Base-by-base conservation (phyloP, 2,797 vertebrate species). In the Glyptemys insculpta region DNA sequence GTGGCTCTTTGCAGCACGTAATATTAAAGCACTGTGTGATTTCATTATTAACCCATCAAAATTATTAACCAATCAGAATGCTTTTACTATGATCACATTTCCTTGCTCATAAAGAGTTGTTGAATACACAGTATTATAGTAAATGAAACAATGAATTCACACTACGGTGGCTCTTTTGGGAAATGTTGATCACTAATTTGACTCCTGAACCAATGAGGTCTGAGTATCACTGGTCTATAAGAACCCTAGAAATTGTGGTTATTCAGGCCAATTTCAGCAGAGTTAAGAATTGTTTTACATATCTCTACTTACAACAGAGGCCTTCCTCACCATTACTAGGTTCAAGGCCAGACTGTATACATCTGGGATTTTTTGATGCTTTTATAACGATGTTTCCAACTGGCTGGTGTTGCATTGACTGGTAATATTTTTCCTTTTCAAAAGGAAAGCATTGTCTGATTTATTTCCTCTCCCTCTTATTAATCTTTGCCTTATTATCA, bases 401-500 rank as follows among this genome's bases (percentile, higher is more conserved):
- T 79, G 16, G 44, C 76, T 31, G 41, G 90, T 88, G 34, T n/a
- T 93, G 57, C 90, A 80, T 44, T 91, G 9, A 59, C 12, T 80
- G 31, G 14, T 81, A 65, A 9, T 96, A 91, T 54, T 89, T 96
- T 92, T 85, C 50, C 12, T 78, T 50, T 83, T 96, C 59, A 88
- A 94, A 93, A 93, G 80, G 84, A 87, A 88, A 91, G 47, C 47
- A 91, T 87, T 92, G 94, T 74, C 80, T 86, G 79, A 81, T 90
- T 92, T 91, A 82, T 84, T 93, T 94, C 90, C 86, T 93, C 47
- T 93, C 59, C 27, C 18, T 52, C 89, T 91, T 85, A 79, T 82
- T 97, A 92, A 96, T 96, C 93, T 97, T 74, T 94, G 92, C 81
- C 88, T 93, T 15, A 37, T 87, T 90, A 85, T 80, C 91, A 52